Evolutionary conservation across 1,140 invertebrate genomes (phyloP).

Genomic region (Pomacea maculata): DNA sequence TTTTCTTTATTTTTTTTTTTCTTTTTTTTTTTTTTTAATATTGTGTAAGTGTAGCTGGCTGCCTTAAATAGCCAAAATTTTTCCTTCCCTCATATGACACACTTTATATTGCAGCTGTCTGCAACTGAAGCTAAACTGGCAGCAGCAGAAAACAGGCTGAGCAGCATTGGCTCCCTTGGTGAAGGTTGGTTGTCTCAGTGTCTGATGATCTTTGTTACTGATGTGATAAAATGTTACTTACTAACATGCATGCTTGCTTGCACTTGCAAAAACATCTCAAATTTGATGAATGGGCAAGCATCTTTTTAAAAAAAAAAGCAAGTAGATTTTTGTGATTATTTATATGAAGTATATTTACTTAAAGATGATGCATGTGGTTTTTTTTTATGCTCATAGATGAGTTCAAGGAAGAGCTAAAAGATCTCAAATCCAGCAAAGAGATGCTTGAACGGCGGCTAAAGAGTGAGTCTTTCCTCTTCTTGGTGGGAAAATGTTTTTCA

Average conservation of each 20-base stretch:
- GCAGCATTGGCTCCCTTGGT: slow-evolving; percentile 22
- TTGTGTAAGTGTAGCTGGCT: neutral
- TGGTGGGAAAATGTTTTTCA: too few species aligned
- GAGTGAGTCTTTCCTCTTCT: slow-evolving; percentile 32
- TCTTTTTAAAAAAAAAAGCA: too few species aligned
- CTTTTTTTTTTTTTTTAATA: neutral
- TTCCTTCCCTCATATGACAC: neutral
- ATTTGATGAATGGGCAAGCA: too few species aligned
- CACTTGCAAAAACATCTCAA: too few species aligned
- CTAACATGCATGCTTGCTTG: too few species aligned
- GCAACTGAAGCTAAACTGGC: slow-evolving; percentile 68
- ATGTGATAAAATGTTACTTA: too few species aligned
- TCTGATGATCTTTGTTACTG: too few species aligned
- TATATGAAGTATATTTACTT: too few species aligned
- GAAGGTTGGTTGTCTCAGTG: slow-evolving; percentile 7
- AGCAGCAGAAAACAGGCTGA: slow-evolving; percentile 49
- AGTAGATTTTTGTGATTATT: too few species aligned
- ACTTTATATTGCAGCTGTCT: slow-evolving; percentile 64
- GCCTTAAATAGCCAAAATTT: neutral
- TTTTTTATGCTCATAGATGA: neutral
- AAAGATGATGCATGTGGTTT: neutral
- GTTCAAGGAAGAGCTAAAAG: slow-evolving; percentile 72
- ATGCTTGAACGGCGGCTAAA: slow-evolving; percentile 75
- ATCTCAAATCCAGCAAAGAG: slow-evolving; percentile 78
- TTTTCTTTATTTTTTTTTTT: too few species aligned